These are phyloP conservation scores for Morone saxatilis DNA, from an alignment of 2,113 vertebrate species.

Conservation along the genomic window DNA sequence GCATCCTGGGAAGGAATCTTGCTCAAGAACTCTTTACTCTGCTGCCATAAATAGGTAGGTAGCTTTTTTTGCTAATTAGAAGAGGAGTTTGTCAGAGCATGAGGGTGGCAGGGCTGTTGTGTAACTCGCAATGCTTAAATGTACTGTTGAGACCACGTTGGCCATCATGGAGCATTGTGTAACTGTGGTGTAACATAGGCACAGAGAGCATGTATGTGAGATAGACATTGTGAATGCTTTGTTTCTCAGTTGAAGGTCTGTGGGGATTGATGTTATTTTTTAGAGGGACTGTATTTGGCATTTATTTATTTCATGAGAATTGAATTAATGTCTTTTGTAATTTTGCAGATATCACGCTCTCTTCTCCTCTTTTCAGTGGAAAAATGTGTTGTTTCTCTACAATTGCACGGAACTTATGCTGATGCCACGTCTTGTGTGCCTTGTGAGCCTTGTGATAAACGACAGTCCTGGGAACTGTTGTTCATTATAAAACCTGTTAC, in stretches of 20 bases:
- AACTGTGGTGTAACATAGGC: neutral
- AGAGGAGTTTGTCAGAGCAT: too few species aligned
- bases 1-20: neutral
- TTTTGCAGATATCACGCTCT: neutral
- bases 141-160: neutral
- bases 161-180: neutral
- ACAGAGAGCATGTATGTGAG: neutral
- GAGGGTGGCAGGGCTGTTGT: neutral
- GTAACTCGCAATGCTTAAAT: neutral
- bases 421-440: neutral
- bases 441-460: neutral
- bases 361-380: neutral
- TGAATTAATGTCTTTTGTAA: too few species aligned
- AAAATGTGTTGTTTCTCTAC: neutral
- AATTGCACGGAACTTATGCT: neutral
- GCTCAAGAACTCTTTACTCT: neutral
- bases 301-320: neutral
- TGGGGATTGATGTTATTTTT: neutral
- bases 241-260: neutral
- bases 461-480: too few species aligned
- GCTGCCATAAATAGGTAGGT: neutral
- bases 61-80: neutral
- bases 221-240: too few species aligned
- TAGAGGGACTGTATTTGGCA: neutral
- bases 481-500: too few species aligned